Evolutionary conservation across 2,888 invertebrate species (phyloP).

Genomic region (Cheilosia soror): DNA sequence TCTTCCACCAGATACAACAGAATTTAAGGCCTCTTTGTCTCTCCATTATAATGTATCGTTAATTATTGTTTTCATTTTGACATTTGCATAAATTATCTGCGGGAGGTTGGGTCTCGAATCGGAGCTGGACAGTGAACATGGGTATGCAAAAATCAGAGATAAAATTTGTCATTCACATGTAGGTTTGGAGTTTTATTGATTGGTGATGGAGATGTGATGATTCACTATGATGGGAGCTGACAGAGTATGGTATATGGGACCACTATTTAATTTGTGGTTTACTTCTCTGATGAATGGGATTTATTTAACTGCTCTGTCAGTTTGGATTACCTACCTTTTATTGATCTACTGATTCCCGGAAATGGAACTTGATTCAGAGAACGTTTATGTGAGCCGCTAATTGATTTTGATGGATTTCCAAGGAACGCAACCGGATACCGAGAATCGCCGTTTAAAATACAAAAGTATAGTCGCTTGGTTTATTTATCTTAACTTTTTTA

Average conservation of each 20-base stretch:
- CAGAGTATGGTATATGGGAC: not conserved
- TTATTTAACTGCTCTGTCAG: slow-evolving; percentile 48
- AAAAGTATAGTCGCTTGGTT: not conserved
- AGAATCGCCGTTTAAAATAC: not conserved
- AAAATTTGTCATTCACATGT: slow-evolving; percentile 63
- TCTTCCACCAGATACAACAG: slow-evolving; percentile 42
- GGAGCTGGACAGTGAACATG: not conserved
- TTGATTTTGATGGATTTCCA: slow-evolving; percentile 63
- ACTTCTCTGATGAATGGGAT: slow-evolving; percentile 38
- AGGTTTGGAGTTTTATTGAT: slow-evolving; percentile 57
- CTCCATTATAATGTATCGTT: slow-evolving; percentile 58
- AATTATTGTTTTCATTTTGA: slow-evolving; percentile 72
- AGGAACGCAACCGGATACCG: slow-evolving; percentile 20
- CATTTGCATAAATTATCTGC: slow-evolving; percentile 71
- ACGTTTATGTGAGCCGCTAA: slow-evolving; percentile 35
- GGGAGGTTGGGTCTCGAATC: not conserved
- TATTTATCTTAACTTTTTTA: not conserved
- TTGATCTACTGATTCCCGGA: slow-evolving; percentile 53
- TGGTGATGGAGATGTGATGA: slow-evolving; percentile 49
- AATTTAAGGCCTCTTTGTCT: slow-evolving; percentile 64
- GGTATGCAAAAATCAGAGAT: slow-evolving; percentile 64
- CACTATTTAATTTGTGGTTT: slow-evolving; percentile 51
- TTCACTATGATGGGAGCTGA: slow-evolving; percentile 25
- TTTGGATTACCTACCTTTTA: slow-evolving; percentile 45
- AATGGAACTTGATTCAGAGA: slow-evolving; percentile 58